Conservation (phyloP, 2,797 vertebrate genomes). For the Acanthurus leucopareius region DNA sequence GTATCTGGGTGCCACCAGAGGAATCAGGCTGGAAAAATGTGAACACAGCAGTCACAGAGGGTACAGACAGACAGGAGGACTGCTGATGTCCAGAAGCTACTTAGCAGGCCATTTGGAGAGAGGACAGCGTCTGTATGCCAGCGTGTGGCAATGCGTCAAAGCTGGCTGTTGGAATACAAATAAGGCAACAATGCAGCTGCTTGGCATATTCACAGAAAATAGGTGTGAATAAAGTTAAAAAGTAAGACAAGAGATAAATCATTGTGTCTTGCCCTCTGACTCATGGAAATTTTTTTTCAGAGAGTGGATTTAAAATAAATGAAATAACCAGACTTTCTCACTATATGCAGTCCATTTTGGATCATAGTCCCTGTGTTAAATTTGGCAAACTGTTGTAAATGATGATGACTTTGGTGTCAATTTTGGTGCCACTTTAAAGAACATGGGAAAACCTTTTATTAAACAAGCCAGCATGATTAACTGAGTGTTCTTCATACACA, state of each 20-base stretch:
- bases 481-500: neutral
- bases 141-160: constrained; percentile 69
- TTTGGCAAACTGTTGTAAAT: constrained; percentile 1
- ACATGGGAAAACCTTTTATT: neutral
- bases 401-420: constrained; percentile 1
- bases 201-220: constrained; percentile 53
- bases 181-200: constrained; percentile 59
- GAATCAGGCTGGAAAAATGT: constrained; percentile 55
- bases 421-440: neutral
- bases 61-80: constrained; percentile 28
- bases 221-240: constrained; percentile 49
- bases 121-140: constrained; percentile 60
- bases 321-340: neutral
- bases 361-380: neutral
- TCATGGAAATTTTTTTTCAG: neutral
- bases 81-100: constrained; percentile 72
- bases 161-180: constrained; percentile 69
- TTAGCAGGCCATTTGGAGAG: constrained; percentile 70
- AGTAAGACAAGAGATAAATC: constrained; percentile 23
- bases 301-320: neutral
- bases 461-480: neutral
- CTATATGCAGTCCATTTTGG: neutral
- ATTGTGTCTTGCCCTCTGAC: constrained; percentile 19
- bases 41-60: constrained; percentile 41
- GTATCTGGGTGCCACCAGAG: constrained; percentile 49